Base-by-base conservation (phyloP, 2,888 invertebrate species). In the Lingula anatina region DNA sequence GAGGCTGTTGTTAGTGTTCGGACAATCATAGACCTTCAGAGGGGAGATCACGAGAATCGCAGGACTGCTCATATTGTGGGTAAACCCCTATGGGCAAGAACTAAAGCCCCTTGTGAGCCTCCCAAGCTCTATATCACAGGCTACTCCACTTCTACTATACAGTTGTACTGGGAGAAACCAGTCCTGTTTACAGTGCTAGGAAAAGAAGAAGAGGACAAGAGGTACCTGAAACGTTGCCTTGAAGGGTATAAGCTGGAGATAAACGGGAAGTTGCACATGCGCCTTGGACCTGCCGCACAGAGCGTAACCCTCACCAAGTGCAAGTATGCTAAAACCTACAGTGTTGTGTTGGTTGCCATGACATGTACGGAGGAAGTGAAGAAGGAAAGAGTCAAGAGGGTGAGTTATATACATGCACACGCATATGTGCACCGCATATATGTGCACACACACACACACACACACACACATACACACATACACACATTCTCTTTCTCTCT, bases 111-210 rank as follows among this genome's bases (percentile, higher is more conserved):
- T 1, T 70, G 71, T 23, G 71, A 73, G 46, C 69, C 71, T 1
- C 75, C 75, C 0, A 53, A 56, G n/a, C 56, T 72, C 4, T 53
- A 68, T 24, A 49, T 77, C 15, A 66, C 68, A 9, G 67, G 70
- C 18, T 75, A 70, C 56, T 70, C 71, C 23, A 63, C 66, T 47
- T 66, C 60, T 38, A 66, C 71, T 18, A 68, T 72, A 27, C 62
- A 70, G 44, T 57, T 77, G 25, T 72, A 68, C 59, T 77, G 77
- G 77, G 73, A 77, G 55, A 73, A 72, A 50, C 77, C 76, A 9
- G 51, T 65, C 25, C 61, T 77, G 31, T 68, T 67, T 56, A 60
- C 67, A 5, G 62, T 70, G 7, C 56, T 72, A 18, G 71, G 72
- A 0, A 67, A 68, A 53, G 68, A 68, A 44, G 60, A 64, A 1